Evolutionary conservation across 2,888 invertebrate genomes (phyloP), one percentile per base, ranked within the genome.

Genomic region (Aphrophora alni): DNA sequence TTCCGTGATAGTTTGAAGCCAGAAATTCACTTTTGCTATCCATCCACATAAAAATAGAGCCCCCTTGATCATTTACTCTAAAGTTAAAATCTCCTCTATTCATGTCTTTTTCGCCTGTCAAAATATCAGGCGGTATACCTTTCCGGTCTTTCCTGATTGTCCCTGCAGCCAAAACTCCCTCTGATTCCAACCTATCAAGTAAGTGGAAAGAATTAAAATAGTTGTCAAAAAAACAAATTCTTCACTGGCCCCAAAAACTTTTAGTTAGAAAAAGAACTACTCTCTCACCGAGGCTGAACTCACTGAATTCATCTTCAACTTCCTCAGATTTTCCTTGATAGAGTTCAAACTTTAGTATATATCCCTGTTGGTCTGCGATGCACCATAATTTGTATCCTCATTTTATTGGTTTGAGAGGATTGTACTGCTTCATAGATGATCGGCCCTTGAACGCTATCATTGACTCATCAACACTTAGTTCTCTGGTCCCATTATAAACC

Each of bases 1-100:
- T 77, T 27, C 68, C 77, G n/a, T 77, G 71, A 28, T 71, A 77
- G 27, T 71, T 77, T 38, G 77, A 77, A 12, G 44, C 71, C 7
- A 77, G 27, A 14, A 24, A 71, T 2, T 70, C 77, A n/a, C 21
- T 8, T 77, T 71, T 77, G 8, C 26, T 77, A 28, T 77, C 77
- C 24, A 10, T 33, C 77, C 77, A 77, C 71, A 27, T 71, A 25
- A 70, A 77, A 38, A 77, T n/a, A 38, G 38, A 10, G 12, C 10
- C 5, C 3, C 69, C 68, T 12, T 27, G 25, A 38, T 27, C 27
- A 26, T 25, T 27, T 10, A 28, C 27, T 59, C 77, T 28, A 17
- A 38, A 71, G 26, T 77, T 38, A 28, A 38, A 71, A 12, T 77
- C 24, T 38, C 77, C 77, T 38, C 77, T 33, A 5, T 5, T 77